Percentiles rank a stretch among this genome's conserved stretches.
These are phyloP conservation scores for Stylophora pistillata DNA, from an alignment of 64 coral and sea anemone genomes.

Conservation along the genomic window DNA sequence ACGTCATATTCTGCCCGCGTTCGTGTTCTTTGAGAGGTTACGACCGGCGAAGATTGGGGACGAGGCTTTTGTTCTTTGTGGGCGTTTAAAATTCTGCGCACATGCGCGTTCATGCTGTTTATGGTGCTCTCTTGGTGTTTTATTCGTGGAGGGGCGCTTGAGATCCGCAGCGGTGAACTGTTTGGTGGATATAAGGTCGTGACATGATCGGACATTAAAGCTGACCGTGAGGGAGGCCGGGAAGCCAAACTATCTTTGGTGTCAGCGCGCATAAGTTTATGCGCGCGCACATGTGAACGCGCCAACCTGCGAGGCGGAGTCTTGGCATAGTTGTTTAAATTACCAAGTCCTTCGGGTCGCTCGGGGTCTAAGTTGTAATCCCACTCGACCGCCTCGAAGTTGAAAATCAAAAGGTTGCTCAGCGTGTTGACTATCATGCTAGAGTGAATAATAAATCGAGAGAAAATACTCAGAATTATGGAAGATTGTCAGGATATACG, in stretches of 20 bases:
- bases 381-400: constrained; percentile 92
- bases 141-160: constrained; percentile 79
- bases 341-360: constrained; percentile 79
- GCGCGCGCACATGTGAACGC: constrained; percentile 86
- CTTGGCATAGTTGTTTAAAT: constrained; percentile 72
- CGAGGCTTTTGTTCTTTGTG: constrained; percentile 44
- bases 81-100: constrained; percentile 64
- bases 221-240: constrained; percentile 75
- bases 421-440: constrained; percentile 96
- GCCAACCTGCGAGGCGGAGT: constrained; percentile 64
- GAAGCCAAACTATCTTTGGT: constrained; percentile 85
- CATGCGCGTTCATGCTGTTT: constrained; percentile 80
- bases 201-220: background rate
- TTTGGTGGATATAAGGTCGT: constrained; percentile 36
- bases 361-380: constrained; percentile 80
- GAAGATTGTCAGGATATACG: background rate
- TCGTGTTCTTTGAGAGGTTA: constrained; percentile 17
- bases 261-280: constrained; percentile 84
- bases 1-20: constrained; percentile 23
- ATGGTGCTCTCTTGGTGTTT: constrained; percentile 56
- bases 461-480: background rate
- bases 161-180: constrained; percentile 29
- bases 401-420: constrained; percentile 93
- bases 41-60: constrained; percentile 86
- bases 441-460: background rate